phyloP scores from a whole-genome alignment of 2,797 vertebrate genomes.

The Cryptoblepharus egeriae region DNA sequence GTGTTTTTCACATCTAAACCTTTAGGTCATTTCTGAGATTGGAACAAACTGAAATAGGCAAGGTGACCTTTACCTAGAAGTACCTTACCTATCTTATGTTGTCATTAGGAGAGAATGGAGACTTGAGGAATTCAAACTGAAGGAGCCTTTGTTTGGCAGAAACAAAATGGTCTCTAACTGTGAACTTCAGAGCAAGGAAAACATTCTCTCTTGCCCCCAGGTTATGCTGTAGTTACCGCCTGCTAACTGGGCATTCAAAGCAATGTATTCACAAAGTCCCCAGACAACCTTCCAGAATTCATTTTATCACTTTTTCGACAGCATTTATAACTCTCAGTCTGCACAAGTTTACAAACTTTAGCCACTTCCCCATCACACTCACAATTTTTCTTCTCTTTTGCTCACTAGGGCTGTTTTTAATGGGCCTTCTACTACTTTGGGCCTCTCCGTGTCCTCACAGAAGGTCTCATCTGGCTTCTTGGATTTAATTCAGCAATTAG shows the following conservation, averaged over 20 bases:
- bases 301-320: neutral
- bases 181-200: neutral
- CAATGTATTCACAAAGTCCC: neutral
- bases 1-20: neutral
- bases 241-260: neutral
- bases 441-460: neutral
- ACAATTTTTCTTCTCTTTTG: neutral
- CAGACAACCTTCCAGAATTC: neutral
- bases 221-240: neutral
- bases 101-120: neutral
- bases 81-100: neutral
- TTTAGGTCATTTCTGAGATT: neutral
- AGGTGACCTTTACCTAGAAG: neutral
- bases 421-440: neutral
- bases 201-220: neutral
- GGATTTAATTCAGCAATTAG: constrained; percentile 21
- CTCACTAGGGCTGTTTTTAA: constrained; percentile 1
- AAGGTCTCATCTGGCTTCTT: neutral
- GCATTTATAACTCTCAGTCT: neutral
- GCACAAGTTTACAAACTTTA: neutral
- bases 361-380: neutral
- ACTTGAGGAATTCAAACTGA: neutral
- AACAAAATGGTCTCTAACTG: neutral
- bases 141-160: neutral
- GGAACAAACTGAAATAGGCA: neutral